Base-by-base conservation (phyloP, 2,113 vertebrate genomes). In the Salvelinus alpinus region DNA sequence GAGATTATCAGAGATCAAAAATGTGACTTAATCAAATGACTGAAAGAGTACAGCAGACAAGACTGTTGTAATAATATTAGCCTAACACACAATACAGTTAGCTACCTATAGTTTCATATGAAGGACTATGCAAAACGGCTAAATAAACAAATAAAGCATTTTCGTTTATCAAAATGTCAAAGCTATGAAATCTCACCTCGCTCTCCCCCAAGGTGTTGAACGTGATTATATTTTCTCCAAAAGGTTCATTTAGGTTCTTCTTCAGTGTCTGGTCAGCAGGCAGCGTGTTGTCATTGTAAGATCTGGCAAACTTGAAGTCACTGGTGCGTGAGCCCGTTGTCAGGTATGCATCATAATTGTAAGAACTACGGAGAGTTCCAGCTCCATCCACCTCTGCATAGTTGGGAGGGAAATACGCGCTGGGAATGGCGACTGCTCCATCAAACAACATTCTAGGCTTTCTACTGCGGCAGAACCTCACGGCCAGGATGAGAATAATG, bases 401-500 rank as follows among this genome's bases (percentile, higher is more conserved):
- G 64, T 34, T 69, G 51, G 86, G 89, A 78, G 87, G 87, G 34
- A 89, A 84, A 80, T 87, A 90, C 2, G 82, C 83, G 44, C 88
- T 79, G 73, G 89, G 84, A 66, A 90, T 86, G 75, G 85, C 81
- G 1, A 88, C 84, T 69, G 89, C 87, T 71, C 89, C 83, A 54
- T 90, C 89, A 83, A 89, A 88, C 86, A 89, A 81, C 82, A 90
- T 71, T 81, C 86, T 78, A 72, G 86, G 84, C 22, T 79, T 88
- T 77, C 79, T 88, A 12, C 85, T 87, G 4, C 64, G 87, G n/a
- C 85, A 88, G 18, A 83, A 90, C 71, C 88, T 95, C 62, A 91
- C 88, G 72, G 92, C 80, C 1, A 94, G 1, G 6, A 88, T 71
- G 57, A 92, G 82, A 47, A 92, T 93, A 14, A 95, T 85, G 0